These are phyloP conservation scores for Drosophila buzzatii DNA, from an alignment of 2,888 invertebrate species.

Conservation along the genomic window DNA sequence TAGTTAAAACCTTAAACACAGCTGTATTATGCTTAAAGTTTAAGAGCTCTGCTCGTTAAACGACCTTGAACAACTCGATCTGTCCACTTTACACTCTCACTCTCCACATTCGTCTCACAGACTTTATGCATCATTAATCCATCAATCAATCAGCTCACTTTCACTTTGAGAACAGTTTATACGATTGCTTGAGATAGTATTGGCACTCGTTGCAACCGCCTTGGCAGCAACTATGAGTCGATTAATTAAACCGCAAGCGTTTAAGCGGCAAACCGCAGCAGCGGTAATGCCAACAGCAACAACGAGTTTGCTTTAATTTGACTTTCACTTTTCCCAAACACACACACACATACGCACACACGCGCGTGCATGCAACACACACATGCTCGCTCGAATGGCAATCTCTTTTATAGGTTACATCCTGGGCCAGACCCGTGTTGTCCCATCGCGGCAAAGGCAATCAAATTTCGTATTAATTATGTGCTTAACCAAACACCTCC, in stretches of 20 bases:
- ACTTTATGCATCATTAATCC: not conserved
- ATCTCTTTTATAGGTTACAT: slow-evolving; percentile 27
- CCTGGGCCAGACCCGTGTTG: slow-evolving; percentile 19
- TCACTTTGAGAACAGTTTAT: not conserved
- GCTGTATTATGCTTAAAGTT: not conserved
- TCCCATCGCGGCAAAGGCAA: slow-evolving; percentile 75
- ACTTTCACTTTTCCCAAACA: slow-evolving; percentile 57
- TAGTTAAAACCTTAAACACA: not conserved
- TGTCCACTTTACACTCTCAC: not conserved
- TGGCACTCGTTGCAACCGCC: not conserved
- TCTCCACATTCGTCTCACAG: not conserved
- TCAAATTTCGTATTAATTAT: slow-evolving; percentile 79
- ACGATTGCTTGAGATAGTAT: not conserved
- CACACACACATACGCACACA: not conserved
- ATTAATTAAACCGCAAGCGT: slow-evolving; percentile 78
- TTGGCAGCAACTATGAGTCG: slow-evolving; percentile 56
- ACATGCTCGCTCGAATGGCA: slow-evolving; percentile 4
- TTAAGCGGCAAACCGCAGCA: slow-evolving; percentile 72
- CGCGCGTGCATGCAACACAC: not conserved
- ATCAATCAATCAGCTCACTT: not conserved
- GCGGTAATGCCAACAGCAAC: slow-evolving; percentile 21
- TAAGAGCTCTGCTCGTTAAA: not conserved
- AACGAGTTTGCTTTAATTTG: slow-evolving; percentile 71
- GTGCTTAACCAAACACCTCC: slow-evolving; percentile 78
- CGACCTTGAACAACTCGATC: not conserved